A percentile compares a stretch with the other conserved stretches of the same genome.
Evolutionary conservation across 2,888 invertebrate species (phyloP).

Genomic region (Diadromus collaris): DNA sequence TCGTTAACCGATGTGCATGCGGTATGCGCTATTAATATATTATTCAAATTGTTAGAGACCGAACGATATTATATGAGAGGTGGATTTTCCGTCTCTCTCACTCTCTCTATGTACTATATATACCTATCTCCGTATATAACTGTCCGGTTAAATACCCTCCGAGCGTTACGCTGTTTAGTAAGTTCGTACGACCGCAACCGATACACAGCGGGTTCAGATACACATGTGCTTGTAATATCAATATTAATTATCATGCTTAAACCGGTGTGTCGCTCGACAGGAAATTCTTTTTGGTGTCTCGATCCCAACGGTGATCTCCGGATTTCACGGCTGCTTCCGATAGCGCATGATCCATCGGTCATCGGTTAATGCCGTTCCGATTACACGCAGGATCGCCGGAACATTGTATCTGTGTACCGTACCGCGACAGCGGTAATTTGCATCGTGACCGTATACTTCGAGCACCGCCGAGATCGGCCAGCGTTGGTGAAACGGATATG

Average conservation of each 20-base stretch:
- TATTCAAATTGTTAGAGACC: constrained; percentile 56
- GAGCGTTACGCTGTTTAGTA: constrained; percentile 8
- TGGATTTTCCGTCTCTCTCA: constrained; percentile 7
- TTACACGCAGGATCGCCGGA: neutral
- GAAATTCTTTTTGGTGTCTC: neutral
- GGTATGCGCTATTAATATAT: constrained; percentile 56
- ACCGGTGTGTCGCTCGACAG: neutral
- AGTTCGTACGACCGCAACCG: constrained; percentile 30
- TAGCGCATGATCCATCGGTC: constrained; percentile 10
- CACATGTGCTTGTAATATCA: constrained; percentile 16
- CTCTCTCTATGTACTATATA: constrained; percentile 4
- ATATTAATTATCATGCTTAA: constrained; percentile 24
- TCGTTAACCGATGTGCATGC: constrained; percentile 28
- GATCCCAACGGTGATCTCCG: neutral
- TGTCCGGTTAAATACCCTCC: neutral
- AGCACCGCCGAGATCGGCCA: constrained; percentile 7
- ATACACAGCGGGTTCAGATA: neutral
- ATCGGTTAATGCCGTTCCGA: constrained; percentile 11
- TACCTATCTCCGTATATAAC: constrained; percentile 4
- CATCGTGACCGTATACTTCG: constrained; percentile 6
- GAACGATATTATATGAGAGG: constrained; percentile 34
- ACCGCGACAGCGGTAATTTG: constrained; percentile 11
- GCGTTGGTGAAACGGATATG: constrained; percentile 2
- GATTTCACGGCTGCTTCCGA: neutral
- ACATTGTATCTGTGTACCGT: neutral